Conservation (phyloP, 2,113 vertebrate genomes). For the Gnathonemus longibarbis region DNA sequence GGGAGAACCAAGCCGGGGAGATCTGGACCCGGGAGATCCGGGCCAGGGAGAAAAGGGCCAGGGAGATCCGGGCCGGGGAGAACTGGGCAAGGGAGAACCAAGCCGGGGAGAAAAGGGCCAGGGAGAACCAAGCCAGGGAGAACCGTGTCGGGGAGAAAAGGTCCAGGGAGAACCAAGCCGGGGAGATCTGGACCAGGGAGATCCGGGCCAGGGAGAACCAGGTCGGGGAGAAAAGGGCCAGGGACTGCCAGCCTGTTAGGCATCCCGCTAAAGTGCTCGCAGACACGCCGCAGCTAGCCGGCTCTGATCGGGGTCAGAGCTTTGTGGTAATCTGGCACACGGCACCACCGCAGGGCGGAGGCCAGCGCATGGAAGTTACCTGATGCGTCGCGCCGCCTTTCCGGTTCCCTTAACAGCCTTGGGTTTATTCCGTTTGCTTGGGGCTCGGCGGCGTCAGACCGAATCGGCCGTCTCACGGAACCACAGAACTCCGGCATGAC, state of each 20-base stretch:
- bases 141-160: background rate
- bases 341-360: constrained; percentile 60
- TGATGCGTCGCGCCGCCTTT: constrained; percentile 74
- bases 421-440: constrained; percentile 52
- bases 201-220: background rate
- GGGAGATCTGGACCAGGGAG: too few species aligned
- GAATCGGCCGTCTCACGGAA: constrained; percentile 68
- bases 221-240: background rate
- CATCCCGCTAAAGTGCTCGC: constrained; percentile 6
- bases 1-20: too few species aligned
- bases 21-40: background rate
- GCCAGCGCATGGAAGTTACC: constrained; percentile 62
- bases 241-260: background rate
- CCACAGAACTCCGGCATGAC: constrained; percentile 65
- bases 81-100: background rate
- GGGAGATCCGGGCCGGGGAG: background rate
- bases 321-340: constrained; percentile 47
- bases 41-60: background rate
- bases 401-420: constrained; percentile 63
- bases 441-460: constrained; percentile 63
- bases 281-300: constrained; percentile 46
- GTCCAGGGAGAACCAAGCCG: background rate
- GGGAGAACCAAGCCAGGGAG: background rate
- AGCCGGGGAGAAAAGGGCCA: background rate
- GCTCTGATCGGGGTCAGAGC: constrained; percentile 45